Evolutionary conservation across 2,113 vertebrate genomes (phyloP).

Genomic region (Balaeniceps rex): DNA sequence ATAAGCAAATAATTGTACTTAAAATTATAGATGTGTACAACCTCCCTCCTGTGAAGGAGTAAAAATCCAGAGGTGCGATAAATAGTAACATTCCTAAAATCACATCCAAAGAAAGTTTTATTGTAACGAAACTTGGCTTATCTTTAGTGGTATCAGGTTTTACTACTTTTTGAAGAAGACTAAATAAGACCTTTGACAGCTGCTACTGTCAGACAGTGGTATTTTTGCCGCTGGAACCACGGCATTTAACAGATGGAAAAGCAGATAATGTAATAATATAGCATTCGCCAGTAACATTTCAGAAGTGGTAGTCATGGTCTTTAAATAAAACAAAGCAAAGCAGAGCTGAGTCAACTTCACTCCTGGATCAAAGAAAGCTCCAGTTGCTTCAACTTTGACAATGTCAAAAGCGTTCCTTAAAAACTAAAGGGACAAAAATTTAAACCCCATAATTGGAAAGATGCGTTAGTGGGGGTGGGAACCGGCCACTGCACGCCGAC

Average conservation of each 20-base stretch:
- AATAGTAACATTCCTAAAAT: not conserved
- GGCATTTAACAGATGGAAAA: constrained; percentile 26
- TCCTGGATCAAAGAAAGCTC: not conserved
- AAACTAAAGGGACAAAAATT: not conserved
- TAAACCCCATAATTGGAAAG: not conserved
- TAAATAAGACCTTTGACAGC: constrained; percentile 29
- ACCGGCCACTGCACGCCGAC: rapidly evolving
- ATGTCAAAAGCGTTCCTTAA: not conserved
- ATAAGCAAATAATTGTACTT: not conserved
- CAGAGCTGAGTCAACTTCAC: not conserved
- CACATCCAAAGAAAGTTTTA: not conserved
- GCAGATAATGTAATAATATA: constrained; percentile 18
- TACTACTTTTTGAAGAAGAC: not conserved
- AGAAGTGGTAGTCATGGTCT: constrained; percentile 3
- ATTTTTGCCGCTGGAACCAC: constrained; percentile 18
- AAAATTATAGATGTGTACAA: not conserved
- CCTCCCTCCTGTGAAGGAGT: not conserved
- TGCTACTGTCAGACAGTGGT: not conserved
- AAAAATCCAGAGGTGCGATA: not conserved
- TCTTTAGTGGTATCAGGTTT: not conserved
- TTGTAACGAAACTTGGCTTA: not conserved
- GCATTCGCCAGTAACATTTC: not conserved
- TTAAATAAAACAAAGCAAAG: constrained; percentile 34
- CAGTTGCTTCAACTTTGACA: not conserved
- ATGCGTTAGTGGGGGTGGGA: not conserved